Conservation (phyloP, 2,888 invertebrate species). For the Odontomyia ornata region DNA sequence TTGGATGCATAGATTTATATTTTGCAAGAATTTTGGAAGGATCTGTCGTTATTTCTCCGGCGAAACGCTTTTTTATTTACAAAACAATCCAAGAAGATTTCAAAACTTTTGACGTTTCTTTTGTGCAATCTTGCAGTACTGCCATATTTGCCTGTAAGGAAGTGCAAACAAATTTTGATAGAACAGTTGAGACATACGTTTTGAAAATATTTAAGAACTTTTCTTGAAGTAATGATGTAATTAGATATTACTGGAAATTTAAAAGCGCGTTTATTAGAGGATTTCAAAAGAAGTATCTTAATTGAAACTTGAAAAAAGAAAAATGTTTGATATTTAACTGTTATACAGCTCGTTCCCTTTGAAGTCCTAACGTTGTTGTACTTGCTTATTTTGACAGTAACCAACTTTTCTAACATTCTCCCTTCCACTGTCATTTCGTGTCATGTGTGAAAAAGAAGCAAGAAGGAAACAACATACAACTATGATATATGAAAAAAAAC, state of each 20-base stretch:
- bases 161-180: too few relatives aligned
- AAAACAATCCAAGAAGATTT: neutral
- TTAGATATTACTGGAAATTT: too few relatives aligned
- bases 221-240: too few relatives aligned
- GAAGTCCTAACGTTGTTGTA: neutral
- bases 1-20: slow-evolving; percentile 25
- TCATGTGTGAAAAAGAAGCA: neutral
- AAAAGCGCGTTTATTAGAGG: too few relatives aligned
- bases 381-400: neutral
- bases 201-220: too few relatives aligned
- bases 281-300: too few relatives aligned
- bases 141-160: too few relatives aligned
- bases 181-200: too few relatives aligned
- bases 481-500: neutral
- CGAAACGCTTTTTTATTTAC: neutral
- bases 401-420: neutral
- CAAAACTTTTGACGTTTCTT: too few relatives aligned
- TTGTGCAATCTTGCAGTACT: neutral
- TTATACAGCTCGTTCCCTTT: neutral
- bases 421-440: slow-evolving; percentile 1
- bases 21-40: neutral
- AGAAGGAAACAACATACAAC: neutral
- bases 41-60: too few relatives aligned
- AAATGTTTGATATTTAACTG: too few relatives aligned
- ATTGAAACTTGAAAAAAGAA: too few relatives aligned